Conservation (phyloP, 2,888 invertebrate genomes). For the Epinotia ramella region DNA sequence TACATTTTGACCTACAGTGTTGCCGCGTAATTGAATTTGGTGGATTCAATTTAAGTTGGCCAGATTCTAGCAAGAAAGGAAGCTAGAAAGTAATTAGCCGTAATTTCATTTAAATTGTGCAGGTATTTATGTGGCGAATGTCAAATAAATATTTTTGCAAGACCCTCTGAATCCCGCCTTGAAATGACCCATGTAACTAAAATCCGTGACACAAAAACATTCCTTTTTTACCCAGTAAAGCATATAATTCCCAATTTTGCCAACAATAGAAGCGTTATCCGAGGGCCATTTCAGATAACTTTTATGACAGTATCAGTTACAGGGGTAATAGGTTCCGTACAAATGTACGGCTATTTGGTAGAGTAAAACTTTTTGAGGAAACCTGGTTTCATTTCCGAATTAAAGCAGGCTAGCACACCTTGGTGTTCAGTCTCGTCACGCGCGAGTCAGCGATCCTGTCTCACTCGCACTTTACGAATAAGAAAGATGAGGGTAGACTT, state of each 20-base stretch:
- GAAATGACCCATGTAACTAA: slow-evolving; percentile 31
- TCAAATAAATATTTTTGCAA: neutral
- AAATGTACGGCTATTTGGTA: neutral
- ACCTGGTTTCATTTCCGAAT: neutral
- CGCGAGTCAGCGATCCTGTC: too few species aligned
- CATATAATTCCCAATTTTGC: slow-evolving; percentile 69
- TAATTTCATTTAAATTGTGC: too few species aligned
- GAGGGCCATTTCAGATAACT: slow-evolving; percentile 59
- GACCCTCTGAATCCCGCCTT: slow-evolving; percentile 39
- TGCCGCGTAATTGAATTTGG: too few species aligned
- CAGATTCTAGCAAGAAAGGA: too few species aligned
- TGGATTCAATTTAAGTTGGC: too few species aligned
- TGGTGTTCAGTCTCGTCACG: too few species aligned
- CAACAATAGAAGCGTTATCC: slow-evolving; percentile 66
- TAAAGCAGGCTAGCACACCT: too few species aligned
- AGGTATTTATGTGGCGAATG: neutral
- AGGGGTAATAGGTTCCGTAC: slow-evolving; percentile 10
- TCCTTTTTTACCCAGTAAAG: slow-evolving; percentile 61
- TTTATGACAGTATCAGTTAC: neutral
- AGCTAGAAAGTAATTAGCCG: too few species aligned
- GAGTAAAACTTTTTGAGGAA: neutral
- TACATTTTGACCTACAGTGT: too few species aligned
- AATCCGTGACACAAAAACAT: slow-evolving; percentile 46
- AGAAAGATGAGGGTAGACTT: too few species aligned
- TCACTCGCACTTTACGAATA: too few species aligned